These are phyloP conservation scores for Dione vanillae DNA, from an alignment of 2,888 invertebrate genomes.

Conservation along the genomic window DNA sequence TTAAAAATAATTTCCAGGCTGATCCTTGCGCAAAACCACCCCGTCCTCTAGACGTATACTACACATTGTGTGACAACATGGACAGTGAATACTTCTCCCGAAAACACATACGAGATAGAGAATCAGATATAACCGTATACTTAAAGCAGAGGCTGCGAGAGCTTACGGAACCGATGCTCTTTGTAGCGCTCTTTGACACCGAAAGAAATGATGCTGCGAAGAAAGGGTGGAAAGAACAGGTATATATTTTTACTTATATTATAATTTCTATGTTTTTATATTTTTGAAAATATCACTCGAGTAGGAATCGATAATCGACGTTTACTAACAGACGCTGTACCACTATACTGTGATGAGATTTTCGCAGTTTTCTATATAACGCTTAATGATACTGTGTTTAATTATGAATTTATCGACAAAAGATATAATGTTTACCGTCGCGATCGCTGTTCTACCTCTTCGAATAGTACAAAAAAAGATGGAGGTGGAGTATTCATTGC, in stretches of 20 bases:
- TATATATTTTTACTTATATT: conserved; percentile 45
- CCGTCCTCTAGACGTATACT: conserved; percentile 86
- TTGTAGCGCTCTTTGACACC: conserved; percentile 80
- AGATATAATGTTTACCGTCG: too few relatives aligned
- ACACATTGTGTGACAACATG: conserved; percentile 85
- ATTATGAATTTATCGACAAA: too few relatives aligned
- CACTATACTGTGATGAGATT: too few relatives aligned
- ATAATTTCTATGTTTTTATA: too few relatives aligned
- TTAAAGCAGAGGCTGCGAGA: conserved; percentile 71
- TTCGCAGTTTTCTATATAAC: too few relatives aligned
- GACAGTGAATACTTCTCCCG: conserved; percentile 84
- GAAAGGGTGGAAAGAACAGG: conserved; percentile 78
- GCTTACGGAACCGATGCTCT: conserved; percentile 72
- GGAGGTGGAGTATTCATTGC: too few relatives aligned
- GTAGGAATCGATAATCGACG: too few relatives aligned
- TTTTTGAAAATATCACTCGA: too few relatives aligned
- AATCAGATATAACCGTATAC: conserved; percentile 73
- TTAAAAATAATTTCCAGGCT: conserved; percentile 73
- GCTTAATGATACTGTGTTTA: too few relatives aligned
- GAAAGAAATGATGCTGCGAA: conserved; percentile 81
- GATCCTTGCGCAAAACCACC: conserved; percentile 85
- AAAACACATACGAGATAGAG: conserved; percentile 78
- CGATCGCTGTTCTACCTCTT: too few relatives aligned
- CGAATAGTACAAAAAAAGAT: too few relatives aligned
- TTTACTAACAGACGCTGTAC: too few relatives aligned